phyloP scores from a whole-genome alignment of 2,113 vertebrate species.

The Notiomystis cincta region DNA sequence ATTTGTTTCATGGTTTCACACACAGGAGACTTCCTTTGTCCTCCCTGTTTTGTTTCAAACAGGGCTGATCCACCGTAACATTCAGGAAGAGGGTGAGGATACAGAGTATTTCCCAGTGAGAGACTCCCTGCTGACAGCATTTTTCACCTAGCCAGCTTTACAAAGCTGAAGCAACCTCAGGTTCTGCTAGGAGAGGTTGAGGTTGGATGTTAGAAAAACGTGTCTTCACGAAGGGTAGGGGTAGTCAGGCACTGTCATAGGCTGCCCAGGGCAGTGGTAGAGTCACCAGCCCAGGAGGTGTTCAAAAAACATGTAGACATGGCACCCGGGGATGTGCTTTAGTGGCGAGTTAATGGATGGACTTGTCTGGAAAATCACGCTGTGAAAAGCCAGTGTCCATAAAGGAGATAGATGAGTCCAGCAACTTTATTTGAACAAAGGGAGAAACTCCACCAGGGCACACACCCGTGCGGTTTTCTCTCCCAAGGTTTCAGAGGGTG shows the following conservation, averaged over 20 bases:
- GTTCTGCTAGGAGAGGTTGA: neutral
- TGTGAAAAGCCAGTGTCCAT: neutral
- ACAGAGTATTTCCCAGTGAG: neutral
- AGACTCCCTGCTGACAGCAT: neutral
- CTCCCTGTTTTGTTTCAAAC: neutral
- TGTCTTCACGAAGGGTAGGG: neutral
- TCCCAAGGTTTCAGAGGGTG: fast-evolving
- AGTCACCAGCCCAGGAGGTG: neutral
- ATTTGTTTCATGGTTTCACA: neutral
- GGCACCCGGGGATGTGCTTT: neutral
- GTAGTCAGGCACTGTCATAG: neutral
- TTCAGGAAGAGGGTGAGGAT: neutral
- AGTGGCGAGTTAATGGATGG: neutral
- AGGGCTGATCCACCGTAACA: neutral
- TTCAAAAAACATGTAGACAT: neutral
- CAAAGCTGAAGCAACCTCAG: neutral
- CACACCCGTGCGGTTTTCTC: fast-evolving
- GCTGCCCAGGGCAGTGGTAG: neutral
- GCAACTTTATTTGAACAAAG: neutral
- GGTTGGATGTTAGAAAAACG: neutral
- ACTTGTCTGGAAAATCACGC: fast-evolving
- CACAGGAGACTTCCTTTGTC: neutral
- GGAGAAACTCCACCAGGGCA: neutral
- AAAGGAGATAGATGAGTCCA: neutral
- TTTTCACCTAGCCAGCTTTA: neutral